A percentile compares a stretch with the other conserved stretches of the same genome.
These are phyloP conservation scores for Anarsia innoxiella DNA, from an alignment of 2,888 invertebrate species.

Conservation along the genomic window DNA sequence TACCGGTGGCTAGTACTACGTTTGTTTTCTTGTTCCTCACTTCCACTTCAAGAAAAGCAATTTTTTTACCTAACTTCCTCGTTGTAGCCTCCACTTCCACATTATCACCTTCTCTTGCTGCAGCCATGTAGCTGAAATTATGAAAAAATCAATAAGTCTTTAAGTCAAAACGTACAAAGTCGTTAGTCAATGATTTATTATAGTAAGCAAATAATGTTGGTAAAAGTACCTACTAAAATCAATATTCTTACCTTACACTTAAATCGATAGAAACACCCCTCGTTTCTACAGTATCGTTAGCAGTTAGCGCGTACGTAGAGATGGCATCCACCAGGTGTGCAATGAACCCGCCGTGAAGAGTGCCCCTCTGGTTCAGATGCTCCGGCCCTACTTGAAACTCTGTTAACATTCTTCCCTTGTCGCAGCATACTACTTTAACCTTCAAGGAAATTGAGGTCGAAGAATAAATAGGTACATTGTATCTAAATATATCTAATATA, in stretches of 20 bases:
- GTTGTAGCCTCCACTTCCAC: constrained; percentile 87
- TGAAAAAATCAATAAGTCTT: no score
- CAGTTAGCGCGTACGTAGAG: constrained; percentile 86
- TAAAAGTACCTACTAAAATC: no score
- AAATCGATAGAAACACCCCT: constrained; percentile 90
- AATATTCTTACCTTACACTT: constrained; percentile 80
- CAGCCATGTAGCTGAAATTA: constrained; percentile 80
- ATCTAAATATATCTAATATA: no score
- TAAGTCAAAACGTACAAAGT: no score
- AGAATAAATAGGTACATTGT: no score
- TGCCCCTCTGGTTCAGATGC: constrained; percentile 83
- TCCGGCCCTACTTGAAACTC: constrained; percentile 84
- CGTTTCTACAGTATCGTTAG: constrained; percentile 73
- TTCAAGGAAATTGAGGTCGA: no score
- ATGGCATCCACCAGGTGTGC: constrained; percentile 82
- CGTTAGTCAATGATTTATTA: no score
- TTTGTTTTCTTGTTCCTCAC: constrained; percentile 84
- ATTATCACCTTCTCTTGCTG: constrained; percentile 85
- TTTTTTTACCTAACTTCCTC: constrained; percentile 82
- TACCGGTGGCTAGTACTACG: constrained; percentile 84
- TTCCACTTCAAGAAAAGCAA: constrained; percentile 89
- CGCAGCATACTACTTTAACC: constrained; percentile 68
- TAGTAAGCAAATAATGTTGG: no score
- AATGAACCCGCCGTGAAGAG: constrained; percentile 90
- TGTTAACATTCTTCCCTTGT: constrained; percentile 83